Base-by-base conservation (phyloP, 2,113 vertebrate species). In the Malurus elegans region DNA sequence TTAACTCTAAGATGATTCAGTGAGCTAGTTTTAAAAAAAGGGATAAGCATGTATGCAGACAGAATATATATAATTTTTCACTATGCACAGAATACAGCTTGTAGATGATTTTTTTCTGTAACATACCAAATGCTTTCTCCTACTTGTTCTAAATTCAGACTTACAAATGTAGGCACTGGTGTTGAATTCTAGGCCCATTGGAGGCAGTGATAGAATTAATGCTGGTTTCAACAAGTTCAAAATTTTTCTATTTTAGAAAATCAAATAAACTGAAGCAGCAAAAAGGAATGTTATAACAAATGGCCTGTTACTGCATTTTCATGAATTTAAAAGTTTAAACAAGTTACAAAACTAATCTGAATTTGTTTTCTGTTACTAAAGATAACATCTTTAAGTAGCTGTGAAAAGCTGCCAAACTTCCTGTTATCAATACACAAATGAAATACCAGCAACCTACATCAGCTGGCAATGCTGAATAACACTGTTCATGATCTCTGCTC, bases 101-200 rank as follows among this genome's bases (percentile, higher is more conserved):
- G 76, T 54, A 84, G 91, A 86, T 47, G 21, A 17, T 87, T 96
- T 96, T 70, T 83, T 32, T 88, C 91, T 94, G 65, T 74, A 84
- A 56, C 53, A 48, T 71, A 86, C 79, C 79, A 94, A 91, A 92
- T 92, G 91, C 61, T 86, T 93, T 95, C 92, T 96, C 86, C 94
- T 95, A 91, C 94, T 93, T 86, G 62, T 93, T 92, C 92, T 97
- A 94, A 95, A 90, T 93, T 90, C 83, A 96, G 91, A 48, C 44
- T 44, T 86, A 71, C 56, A 94, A 93, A 92, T 96, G 80, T 62
- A 93, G 92, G 79, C 32, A 29, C 51, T 79, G 74, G 54, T 92
- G 53, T 26, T 86, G 79, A 74, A 86, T 84, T 40, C 29, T 78
- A 45, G n/a, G 67, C 26, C 31, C 2, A 1, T 1, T 84, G 72